Evolutionary conservation across 2,888 invertebrate species (phyloP), one percentile per base, ranked within the genome.

Genomic region (Agrypnus murinus): DNA sequence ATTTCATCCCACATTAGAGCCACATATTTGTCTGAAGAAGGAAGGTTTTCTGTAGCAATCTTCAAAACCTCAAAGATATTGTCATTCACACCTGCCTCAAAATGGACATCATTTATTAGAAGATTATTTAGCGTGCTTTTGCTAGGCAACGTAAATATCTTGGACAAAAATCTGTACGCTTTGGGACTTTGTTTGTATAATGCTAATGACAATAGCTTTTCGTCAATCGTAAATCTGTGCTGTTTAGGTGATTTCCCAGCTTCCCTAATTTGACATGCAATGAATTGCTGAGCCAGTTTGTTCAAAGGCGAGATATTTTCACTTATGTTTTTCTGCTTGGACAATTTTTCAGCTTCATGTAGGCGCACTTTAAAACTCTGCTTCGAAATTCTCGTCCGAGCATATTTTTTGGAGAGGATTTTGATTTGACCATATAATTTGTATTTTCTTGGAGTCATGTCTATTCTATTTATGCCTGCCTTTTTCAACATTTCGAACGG

Each of bases 101-200:
- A 58, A 2, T 38, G 1, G 1, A 58, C 19, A 2, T 15, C 2
- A 25, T 58, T 38, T 5, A 58, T 38, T 5, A 58, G 31, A 1
- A 58, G n/a, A 2, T 3, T 19, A 19, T 17, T 17, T 6, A 58
- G n/a, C 1, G 58, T 40, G 1, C 10, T 9, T 19, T 19, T 38
- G 58, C 40, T 40, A 3, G 58, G 58, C 9, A 58, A 40, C 2
- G 12, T 58, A 58, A 58, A 58, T 10, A 58, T 38, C 15, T 58
- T 58, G 2, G 58, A 6, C 9, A 58, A n/a, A 40, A 40, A 40
- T 38, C 58, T n/a, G n/a, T 58, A 58, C n/a, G 38, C 12, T 12
- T 57, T 57, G 4, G 57, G 38, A 15, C 57, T 57, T 57, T 57
- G 36, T 12, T 36, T 57, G 34, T 36, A 57, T 7, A 57, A 14